Evolutionary conservation across 1,140 invertebrate genomes (phyloP).

Genomic region (Atta texana): DNA sequence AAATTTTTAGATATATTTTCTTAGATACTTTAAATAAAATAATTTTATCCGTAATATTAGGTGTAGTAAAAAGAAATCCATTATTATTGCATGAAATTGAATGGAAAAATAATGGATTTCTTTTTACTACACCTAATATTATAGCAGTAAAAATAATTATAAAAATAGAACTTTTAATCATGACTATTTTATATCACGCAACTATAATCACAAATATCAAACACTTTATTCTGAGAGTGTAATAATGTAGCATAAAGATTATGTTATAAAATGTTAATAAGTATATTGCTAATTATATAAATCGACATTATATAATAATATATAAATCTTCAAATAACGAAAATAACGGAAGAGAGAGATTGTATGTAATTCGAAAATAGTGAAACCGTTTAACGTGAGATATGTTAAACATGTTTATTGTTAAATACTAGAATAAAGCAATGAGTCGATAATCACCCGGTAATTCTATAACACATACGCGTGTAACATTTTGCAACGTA

Average conservation of each 20-base stretch:
- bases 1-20: no score
- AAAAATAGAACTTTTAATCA: no score
- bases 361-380: neutral
- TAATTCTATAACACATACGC: constrained; percentile 11
- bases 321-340: neutral
- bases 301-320: neutral
- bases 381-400: neutral
- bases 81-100: no score
- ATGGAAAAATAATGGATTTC: no score
- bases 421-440: constrained; percentile 31
- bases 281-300: neutral
- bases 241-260: constrained; percentile 31
- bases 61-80: no score
- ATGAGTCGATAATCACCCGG: constrained; percentile 25
- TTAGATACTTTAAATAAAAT: no score
- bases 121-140: no score
- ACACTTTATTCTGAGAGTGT: neutral
- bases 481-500: constrained; percentile 32
- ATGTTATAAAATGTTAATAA: neutral
- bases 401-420: neutral
- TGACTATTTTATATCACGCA: no score
- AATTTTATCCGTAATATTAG: no score
- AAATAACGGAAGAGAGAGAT: neutral
- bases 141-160: no score
- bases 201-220: no score